phyloP scores from a whole-genome alignment of 1,140 invertebrate genomes.

The Heliothis subflexa region DNA sequence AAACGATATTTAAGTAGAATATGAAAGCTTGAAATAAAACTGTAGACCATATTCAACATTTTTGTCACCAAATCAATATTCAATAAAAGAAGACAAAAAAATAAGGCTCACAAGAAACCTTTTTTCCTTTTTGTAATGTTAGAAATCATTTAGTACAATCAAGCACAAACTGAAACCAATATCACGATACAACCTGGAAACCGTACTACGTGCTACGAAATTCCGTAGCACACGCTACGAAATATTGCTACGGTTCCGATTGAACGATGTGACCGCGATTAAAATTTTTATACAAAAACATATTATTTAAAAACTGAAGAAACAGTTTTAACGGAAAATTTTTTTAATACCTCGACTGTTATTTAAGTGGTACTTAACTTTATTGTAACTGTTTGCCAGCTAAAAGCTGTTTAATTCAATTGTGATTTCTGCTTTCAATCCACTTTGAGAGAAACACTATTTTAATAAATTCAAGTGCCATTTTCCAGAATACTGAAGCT shows the following conservation, averaged over 20 bases:
- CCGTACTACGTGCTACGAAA: conserved; percentile 20
- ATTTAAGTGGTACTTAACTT: no score
- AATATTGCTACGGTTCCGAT: conserved; percentile 3
- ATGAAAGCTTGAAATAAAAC: background rate
- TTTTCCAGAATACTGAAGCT: conserved; percentile 1
- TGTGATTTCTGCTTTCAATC: background rate
- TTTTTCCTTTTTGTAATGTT: background rate
- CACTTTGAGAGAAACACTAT: background rate
- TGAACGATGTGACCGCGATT: background rate
- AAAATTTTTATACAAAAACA: no score
- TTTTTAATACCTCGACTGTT: no score
- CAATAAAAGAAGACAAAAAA: background rate
- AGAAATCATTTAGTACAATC: conserved; percentile 7
- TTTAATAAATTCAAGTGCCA: conserved; percentile 15
- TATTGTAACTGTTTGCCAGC: background rate
- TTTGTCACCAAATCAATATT: background rate
- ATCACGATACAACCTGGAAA: conserved; percentile 3
- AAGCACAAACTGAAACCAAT: background rate
- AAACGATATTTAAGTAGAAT: background rate
- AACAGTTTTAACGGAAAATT: background rate
- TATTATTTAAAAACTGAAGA: no score
- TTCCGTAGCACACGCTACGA: conserved; percentile 6
- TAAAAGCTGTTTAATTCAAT: background rate
- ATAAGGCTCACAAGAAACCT: background rate
- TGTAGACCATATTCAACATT: background rate